These are phyloP conservation scores for Tinea semifulvella DNA, from an alignment of 2,888 invertebrate species.

Conservation along the genomic window DNA sequence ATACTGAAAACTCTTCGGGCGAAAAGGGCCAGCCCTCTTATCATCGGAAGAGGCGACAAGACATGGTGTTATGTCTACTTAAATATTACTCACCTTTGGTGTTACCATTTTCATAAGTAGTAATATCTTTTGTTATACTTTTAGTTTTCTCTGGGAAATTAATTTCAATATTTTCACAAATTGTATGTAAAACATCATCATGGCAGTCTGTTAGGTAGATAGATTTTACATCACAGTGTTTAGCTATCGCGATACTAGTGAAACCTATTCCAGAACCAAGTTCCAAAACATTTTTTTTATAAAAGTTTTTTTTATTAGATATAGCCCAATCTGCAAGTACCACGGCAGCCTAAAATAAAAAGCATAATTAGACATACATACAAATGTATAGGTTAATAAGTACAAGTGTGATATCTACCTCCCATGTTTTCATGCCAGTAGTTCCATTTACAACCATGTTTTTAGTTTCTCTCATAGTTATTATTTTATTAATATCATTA, in stretches of 20 bases:
- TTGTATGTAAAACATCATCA: conserved; percentile 67
- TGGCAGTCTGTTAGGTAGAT: conserved; percentile 78
- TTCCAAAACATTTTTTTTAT: conserved; percentile 71
- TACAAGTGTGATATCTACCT: too few species aligned
- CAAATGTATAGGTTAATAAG: background rate
- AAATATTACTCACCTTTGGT: too few species aligned
- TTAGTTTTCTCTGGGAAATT: conserved; percentile 50
- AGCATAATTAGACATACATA: background rate
- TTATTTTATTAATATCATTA: conserved; percentile 33
- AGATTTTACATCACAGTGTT: conserved; percentile 58
- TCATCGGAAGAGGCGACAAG: too few species aligned
- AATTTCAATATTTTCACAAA: conserved; percentile 69
- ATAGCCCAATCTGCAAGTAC: conserved; percentile 77
- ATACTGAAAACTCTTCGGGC: too few species aligned
- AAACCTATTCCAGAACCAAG: conserved; percentile 82
- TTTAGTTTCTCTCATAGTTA: conserved; percentile 75
- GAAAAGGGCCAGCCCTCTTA: too few species aligned
- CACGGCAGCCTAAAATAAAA: conserved; percentile 68
- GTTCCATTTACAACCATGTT: conserved; percentile 80
- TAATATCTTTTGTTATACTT: background rate
- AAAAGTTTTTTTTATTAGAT: conserved; percentile 56
- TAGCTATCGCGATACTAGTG: conserved; percentile 70
- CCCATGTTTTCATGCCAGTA: conserved; percentile 83
- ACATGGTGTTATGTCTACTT: too few species aligned
- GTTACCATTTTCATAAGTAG: conserved; percentile 1